Percentiles rank a stretch among this genome's conserved stretches.
phyloP scores from a whole-genome alignment of 2,113 vertebrate species.

The Calypte anna region DNA sequence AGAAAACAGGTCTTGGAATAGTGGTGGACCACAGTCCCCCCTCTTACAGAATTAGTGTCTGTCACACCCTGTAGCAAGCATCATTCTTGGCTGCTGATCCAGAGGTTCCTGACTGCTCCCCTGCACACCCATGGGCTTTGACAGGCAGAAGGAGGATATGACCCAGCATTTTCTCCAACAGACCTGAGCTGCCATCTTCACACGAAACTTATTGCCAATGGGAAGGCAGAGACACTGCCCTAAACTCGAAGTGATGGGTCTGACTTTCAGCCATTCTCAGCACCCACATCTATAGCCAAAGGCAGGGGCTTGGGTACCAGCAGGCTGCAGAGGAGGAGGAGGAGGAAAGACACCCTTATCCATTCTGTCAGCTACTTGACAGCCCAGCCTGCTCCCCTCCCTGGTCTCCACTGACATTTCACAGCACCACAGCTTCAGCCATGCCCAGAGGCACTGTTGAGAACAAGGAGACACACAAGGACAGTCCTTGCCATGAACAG shows the following conservation, averaged over 20 bases:
- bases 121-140: not conserved
- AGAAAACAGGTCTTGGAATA: not conserved
- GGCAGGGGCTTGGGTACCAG: not conserved
- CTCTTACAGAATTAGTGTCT: not conserved
- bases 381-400: not conserved
- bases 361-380: not conserved
- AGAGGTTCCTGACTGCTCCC: not conserved
- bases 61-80: not conserved
- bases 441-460: not conserved
- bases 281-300: not conserved
- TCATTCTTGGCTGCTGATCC: not conserved
- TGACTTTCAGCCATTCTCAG: not conserved
- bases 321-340: not conserved
- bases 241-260: not conserved
- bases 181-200: not conserved
- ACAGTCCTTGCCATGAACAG: not conserved
- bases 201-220: not conserved
- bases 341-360: not conserved
- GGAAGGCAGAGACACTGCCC: not conserved
- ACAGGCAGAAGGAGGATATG: not conserved
- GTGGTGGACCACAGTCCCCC: too few species aligned
- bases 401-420: not conserved
- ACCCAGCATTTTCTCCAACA: not conserved
- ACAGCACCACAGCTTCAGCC: not conserved
- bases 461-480: not conserved